A percentile compares a stretch with the other conserved stretches of the same genome.
Evolutionary conservation across 2,113 vertebrate species (phyloP).

Genomic region (Pterocles gutturalis): DNA sequence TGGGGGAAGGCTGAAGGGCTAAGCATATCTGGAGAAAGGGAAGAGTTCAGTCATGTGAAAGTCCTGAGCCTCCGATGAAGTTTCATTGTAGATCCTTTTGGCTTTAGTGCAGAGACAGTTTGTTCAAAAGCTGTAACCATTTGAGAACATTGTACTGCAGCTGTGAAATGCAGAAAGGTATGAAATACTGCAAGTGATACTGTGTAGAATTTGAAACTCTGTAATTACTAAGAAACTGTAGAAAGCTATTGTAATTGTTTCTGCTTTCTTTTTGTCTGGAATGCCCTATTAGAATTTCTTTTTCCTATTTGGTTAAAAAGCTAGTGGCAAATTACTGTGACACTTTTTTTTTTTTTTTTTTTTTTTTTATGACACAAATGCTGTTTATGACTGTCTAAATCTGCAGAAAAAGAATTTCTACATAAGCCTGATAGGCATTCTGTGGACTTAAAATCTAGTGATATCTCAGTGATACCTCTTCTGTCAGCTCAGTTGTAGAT

Average conservation of each 20-base stretch:
- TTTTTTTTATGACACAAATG: not conserved
- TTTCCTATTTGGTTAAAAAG: conserved; percentile 35
- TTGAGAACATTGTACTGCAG: conserved; percentile 62
- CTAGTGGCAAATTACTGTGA: not conserved
- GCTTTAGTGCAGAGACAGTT: conserved; percentile 56
- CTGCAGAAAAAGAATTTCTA: not conserved
- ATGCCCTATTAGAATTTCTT: conserved; percentile 15
- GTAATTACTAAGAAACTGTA: conserved; percentile 65
- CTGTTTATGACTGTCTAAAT: not conserved
- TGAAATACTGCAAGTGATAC: conserved; percentile 56
- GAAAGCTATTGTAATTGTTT: conserved; percentile 59
- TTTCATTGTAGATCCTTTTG: conserved; percentile 70
- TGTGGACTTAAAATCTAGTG: not conserved
- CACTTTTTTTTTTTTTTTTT: not conserved
- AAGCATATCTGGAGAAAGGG: conserved; percentile 62
- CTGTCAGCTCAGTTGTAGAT: not conserved
- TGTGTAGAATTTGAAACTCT: conserved; percentile 66
- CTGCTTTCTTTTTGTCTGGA: conserved; percentile 34
- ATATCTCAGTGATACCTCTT: not conserved
- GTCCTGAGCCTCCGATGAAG: conserved; percentile 75
- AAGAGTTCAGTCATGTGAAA: conserved; percentile 68
- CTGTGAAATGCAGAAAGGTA: conserved; percentile 59
- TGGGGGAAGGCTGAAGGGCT: conserved; percentile 1
- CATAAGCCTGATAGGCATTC: not conserved
- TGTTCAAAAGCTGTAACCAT: conserved; percentile 75